Evolutionary conservation across 2,888 invertebrate species (phyloP), one percentile per base, ranked within the genome.

Genomic region (Phyllotreta cruciferae): DNA sequence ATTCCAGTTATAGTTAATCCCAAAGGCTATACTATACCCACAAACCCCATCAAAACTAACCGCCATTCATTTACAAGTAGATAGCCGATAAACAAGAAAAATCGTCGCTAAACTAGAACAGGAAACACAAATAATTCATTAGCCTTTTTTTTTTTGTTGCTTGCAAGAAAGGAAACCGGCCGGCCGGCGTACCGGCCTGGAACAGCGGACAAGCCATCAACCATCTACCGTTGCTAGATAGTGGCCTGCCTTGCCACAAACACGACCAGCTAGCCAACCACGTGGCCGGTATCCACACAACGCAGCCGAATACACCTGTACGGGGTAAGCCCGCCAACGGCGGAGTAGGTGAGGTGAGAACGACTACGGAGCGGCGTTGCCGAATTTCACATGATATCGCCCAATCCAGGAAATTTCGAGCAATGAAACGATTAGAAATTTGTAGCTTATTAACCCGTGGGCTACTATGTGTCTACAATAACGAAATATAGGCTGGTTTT

Each of bases 211-310:
- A 11, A 10, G 39, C 42, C 10, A 41, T 35, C 42, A 8, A n/a
- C 49, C 9, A 11, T 6, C 36, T 36, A 57, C 14, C 44, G 35
- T 50, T 44, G 52, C 49, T 44, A 60, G 52, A 24, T 24, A 24
- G 24, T 24, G 1, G 24, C 24, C 24, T 24, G 24, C 24, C 24
- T 42, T 36, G 52, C 52, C 36, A 14, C 52, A 52, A 60, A 60
- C 52, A 52, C 37, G 38, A 60, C 52, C 60, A 60, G 36, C 60
- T 60, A 60, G 44, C 52, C 44, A 60, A 60, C 60, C 60, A 60
- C 60, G 60, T 60, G 60, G 60, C 44, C 24, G 52, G 37, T 49
- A 49, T 52, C 37, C 37, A 52, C 24, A 24, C 52, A 36, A 52
- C 52, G 52, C 52, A 24, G 38, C 52, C 52, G 10, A 52, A 60